phyloP scores from a whole-genome alignment of 2,113 vertebrate genomes.

The Lepidothrix coronata region DNA sequence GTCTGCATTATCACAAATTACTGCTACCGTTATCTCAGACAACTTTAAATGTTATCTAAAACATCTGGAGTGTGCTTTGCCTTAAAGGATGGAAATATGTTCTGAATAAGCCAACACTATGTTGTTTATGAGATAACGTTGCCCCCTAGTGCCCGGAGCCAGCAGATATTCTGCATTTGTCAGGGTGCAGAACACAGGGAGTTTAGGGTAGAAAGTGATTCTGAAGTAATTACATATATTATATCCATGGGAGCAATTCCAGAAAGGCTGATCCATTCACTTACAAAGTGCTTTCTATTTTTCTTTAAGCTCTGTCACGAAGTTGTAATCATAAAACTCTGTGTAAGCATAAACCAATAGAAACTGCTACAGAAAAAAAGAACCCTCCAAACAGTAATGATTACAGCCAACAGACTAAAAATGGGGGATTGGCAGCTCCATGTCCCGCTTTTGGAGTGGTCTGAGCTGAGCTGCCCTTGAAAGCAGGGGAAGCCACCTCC shows the following conservation, averaged over 20 bases:
- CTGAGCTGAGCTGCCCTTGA: background rate
- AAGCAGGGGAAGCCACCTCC: background rate
- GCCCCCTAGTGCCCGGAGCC: constrained; percentile 24
- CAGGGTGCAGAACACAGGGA: background rate
- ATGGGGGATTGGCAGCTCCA: background rate
- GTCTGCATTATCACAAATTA: background rate
- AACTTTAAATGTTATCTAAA: background rate
- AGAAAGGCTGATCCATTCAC: background rate
- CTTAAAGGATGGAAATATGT: background rate
- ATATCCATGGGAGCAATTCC: background rate
- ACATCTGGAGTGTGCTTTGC: background rate
- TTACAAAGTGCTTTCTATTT: background rate
- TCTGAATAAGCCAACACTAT: background rate
- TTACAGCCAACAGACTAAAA: background rate
- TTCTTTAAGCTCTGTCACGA: background rate
- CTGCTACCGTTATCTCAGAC: background rate
- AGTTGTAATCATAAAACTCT: background rate
- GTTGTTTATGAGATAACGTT: background rate
- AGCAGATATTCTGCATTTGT: background rate
- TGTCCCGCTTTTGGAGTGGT: background rate
- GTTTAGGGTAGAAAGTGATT: background rate
- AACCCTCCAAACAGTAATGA: background rate
- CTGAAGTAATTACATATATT: background rate
- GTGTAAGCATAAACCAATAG: background rate
- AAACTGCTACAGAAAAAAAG: background rate